These are phyloP conservation scores for Cancer borealis DNA, from an alignment of 2,888 invertebrate species.

Conservation along the genomic window DNA sequence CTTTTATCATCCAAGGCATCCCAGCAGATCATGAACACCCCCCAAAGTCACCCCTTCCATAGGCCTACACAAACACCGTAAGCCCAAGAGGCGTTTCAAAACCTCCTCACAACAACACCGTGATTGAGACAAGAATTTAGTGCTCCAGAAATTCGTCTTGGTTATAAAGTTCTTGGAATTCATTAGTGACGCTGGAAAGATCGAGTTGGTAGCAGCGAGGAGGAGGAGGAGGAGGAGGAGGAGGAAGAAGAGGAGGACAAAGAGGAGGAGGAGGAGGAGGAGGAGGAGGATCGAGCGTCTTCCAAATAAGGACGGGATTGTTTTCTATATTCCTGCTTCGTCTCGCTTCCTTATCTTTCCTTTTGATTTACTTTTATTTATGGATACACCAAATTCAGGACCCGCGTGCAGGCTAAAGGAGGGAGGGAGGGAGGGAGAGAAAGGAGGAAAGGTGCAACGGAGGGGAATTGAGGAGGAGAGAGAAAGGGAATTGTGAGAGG, in stretches of 20 bases:
- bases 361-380: constrained; percentile 32
- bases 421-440: neutral
- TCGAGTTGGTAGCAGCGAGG: constrained; percentile 32
- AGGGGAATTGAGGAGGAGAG: neutral
- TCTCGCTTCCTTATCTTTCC: constrained; percentile 14
- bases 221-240: constrained; percentile 25
- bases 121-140: constrained; percentile 6
- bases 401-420: neutral
- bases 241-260: constrained; percentile 8
- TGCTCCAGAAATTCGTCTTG: neutral
- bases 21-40: neutral
- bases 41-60: neutral
- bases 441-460: neutral
- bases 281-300: neutral
- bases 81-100: neutral
- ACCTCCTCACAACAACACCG: neutral
- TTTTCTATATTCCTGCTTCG: constrained; percentile 29
- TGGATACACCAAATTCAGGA: neutral
- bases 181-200: neutral
- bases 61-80: no score
- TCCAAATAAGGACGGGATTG: neutral
- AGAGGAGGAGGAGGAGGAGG: neutral
- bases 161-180: constrained; percentile 20
- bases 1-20: neutral
- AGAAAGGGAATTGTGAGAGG: neutral